A percentile compares a stretch with the other conserved stretches of the same genome.
These are phyloP conservation scores for Antechinus flavipes DNA, from an alignment of 2,113 vertebrate species.

Conservation along the genomic window DNA sequence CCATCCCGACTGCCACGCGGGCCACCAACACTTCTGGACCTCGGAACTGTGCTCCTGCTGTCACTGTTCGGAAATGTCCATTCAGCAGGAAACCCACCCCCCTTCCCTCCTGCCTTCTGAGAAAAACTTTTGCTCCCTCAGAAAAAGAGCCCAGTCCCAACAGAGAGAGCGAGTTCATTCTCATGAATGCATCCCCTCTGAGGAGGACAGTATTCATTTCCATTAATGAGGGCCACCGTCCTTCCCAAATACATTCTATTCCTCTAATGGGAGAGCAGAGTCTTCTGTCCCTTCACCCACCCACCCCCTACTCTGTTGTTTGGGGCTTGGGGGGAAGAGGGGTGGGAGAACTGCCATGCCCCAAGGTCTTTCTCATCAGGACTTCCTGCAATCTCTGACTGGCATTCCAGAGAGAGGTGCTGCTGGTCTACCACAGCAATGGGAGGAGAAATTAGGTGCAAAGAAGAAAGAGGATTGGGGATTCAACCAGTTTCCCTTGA, in stretches of 20 bases:
- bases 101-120: slow-evolving; percentile 6
- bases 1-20: not conserved
- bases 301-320: not conserved
- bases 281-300: not conserved
- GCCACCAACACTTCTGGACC: not conserved
- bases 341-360: not conserved
- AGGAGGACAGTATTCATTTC: slow-evolving; percentile 33
- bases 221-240: slow-evolving; percentile 11
- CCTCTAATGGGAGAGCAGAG: slow-evolving; percentile 34
- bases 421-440: not conserved
- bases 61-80: slow-evolving; percentile 11
- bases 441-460: not conserved
- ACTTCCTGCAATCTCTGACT: not conserved
- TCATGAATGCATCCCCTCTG: not conserved
- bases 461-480: not conserved
- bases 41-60: not conserved
- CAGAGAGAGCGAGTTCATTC: slow-evolving; percentile 6
- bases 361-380: not conserved
- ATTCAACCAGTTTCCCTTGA: not conserved
- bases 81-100: slow-evolving; percentile 8
- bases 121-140: slow-evolving; percentile 23
- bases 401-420: not conserved
- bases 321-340: not conserved
- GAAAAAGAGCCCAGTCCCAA: slow-evolving; percentile 21
- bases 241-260: slow-evolving; percentile 63